Evolutionary conservation across 2,113 vertebrate species (phyloP).

Genomic region (Melierax canorus): DNA sequence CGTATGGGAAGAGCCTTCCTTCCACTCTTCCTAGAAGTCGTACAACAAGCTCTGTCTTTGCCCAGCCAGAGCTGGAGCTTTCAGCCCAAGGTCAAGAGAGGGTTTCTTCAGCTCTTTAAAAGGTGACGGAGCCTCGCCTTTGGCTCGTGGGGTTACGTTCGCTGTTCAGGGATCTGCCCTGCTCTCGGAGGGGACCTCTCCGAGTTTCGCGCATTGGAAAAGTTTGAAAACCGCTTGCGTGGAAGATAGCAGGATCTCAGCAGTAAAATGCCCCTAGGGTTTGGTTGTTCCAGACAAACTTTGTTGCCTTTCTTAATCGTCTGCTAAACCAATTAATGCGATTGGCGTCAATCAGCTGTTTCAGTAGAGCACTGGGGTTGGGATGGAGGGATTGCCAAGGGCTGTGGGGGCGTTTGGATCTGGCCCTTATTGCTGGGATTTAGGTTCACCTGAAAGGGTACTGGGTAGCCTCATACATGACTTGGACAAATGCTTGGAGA

Average conservation of each 20-base stretch:
- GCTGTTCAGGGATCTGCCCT: neutral
- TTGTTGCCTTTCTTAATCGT: neutral
- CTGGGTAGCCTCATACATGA: neutral
- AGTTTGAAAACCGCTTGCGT: neutral
- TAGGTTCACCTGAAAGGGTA: neutral
- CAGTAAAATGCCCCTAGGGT: neutral
- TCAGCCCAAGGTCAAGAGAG: fast-evolving
- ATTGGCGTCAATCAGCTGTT: neutral
- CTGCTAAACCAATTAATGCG: neutral
- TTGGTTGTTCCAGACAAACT: neutral
- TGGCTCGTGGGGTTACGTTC: fast-evolving
- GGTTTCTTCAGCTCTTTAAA: fast-evolving
- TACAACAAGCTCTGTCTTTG: fast-evolving
- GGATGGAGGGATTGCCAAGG: neutral
- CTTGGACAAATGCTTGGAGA: neutral
- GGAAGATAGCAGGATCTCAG: neutral
- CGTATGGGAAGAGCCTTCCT: neutral
- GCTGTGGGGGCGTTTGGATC: neutral
- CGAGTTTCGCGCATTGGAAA: fast-evolving
- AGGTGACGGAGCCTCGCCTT: fast-evolving
- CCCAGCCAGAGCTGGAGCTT: neutral
- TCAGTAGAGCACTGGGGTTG: neutral
- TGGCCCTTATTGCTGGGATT: neutral
- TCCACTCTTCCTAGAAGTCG: fast-evolving
- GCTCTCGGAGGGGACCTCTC: neutral